These are phyloP conservation scores for Myzus persicae DNA, from an alignment of 1,140 invertebrate species.

Conservation along the genomic window DNA sequence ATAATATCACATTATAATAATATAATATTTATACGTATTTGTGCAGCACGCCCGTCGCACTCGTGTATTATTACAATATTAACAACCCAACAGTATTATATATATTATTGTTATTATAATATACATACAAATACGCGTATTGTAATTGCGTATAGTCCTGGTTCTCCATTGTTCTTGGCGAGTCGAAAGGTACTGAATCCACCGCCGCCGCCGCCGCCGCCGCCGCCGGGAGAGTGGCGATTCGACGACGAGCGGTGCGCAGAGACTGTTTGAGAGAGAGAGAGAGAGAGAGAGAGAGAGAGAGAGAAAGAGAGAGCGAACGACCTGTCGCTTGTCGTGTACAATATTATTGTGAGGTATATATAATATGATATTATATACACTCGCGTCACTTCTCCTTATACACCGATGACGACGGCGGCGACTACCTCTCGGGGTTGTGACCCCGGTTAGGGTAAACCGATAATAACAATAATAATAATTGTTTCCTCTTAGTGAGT, in stretches of 20 bases:
- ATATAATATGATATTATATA: background rate
- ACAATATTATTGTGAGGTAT: background rate
- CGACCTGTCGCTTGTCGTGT: background rate
- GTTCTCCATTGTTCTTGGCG: background rate
- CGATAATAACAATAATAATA: background rate
- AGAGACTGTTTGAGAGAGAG: background rate
- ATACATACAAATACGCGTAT: background rate
- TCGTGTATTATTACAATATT: background rate
- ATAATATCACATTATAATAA: background rate
- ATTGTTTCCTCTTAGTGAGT: background rate
- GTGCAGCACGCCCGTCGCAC: background rate
- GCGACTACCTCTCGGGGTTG: constrained; percentile 34
- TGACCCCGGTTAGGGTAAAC: constrained; percentile 35
- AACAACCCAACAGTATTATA: background rate
- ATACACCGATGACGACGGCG: background rate
- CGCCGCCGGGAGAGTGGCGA: background rate
- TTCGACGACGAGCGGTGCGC: too few relatives aligned
- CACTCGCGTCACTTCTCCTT: background rate
- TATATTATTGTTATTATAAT: background rate
- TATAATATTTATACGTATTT: background rate
- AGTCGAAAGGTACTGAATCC: background rate
- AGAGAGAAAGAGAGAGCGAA: too few relatives aligned
- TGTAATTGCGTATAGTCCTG: background rate
- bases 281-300: background rate
- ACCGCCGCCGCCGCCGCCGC: background rate